Percentiles rank a stretch among this genome's conserved stretches.
Evolutionary conservation across 1,140 invertebrate genomes (phyloP).

Genomic region (Lasioglossum albipes): DNA sequence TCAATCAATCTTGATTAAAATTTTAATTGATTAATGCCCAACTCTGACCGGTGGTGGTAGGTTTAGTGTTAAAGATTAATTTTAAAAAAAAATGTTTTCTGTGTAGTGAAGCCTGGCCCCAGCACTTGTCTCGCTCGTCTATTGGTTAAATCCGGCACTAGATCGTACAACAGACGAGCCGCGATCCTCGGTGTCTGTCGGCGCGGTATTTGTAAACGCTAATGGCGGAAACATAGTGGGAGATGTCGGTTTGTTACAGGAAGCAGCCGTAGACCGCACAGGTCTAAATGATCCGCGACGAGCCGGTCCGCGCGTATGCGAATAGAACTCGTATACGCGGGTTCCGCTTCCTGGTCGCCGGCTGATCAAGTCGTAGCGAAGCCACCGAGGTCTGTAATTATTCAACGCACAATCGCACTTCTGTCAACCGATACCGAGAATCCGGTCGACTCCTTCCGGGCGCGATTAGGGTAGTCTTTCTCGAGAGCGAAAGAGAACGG

Average conservation of each 20-base stretch:
- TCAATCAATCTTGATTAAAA: too few species aligned
- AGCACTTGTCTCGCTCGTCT: too few species aligned
- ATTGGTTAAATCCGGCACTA: too few species aligned
- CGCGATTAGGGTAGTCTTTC: not conserved
- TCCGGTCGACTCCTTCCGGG: conserved; percentile 10
- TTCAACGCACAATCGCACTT: conserved; percentile 57
- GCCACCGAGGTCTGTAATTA: conserved; percentile 51
- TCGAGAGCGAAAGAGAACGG: too few species aligned
- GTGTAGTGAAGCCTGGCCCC: too few species aligned
- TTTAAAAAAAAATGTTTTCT: too few species aligned
- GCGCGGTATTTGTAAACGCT: not conserved
- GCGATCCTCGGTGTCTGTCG: too few species aligned
- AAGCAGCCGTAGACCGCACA: not conserved
- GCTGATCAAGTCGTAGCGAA: conserved; percentile 50
- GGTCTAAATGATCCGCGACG: conserved; percentile 1
- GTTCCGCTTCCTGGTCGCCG: conserved; percentile 43
- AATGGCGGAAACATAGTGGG: not conserved
- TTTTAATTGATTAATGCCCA: too few species aligned
- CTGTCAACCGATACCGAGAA: conserved; percentile 39
- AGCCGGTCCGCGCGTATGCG: not conserved
- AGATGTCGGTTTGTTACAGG: not conserved
- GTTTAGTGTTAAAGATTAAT: too few species aligned
- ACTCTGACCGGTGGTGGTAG: too few species aligned
- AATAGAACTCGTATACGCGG: not conserved
- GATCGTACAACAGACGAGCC: too few species aligned